Percentiles rank a stretch among this genome's conserved stretches.
Conservation (phyloP, 64 coral and sea anemone species). For the Actinia equina region DNA sequence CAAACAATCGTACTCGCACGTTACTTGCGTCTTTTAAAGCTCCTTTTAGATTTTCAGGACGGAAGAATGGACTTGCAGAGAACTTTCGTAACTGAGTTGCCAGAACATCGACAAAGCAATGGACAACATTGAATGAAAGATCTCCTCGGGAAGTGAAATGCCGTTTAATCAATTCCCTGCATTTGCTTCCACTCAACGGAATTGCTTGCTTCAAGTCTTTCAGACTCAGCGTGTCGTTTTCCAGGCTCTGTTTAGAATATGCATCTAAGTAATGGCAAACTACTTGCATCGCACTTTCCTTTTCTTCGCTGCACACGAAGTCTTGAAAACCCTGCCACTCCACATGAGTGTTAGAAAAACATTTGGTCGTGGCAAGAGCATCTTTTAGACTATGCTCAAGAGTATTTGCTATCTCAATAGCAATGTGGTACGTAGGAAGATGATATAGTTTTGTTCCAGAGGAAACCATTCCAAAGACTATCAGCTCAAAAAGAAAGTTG, state of each 20-base stretch:
- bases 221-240: conserved; percentile 32
- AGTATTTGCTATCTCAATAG: conserved; percentile 82
- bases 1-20: conserved; percentile 54
- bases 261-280: conserved; percentile 81
- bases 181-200: conserved; percentile 18
- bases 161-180: conserved; percentile 28
- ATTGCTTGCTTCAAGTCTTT: neutral
- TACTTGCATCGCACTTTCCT: conserved; percentile 56
- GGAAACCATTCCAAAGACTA: conserved; percentile 68
- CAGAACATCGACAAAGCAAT: conserved; percentile 75
- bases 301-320: conserved; percentile 48
- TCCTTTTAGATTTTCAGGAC: conserved; percentile 43
- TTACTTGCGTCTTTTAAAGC: conserved; percentile 36
- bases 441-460: conserved; percentile 56
- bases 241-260: conserved; percentile 37
- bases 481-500: conserved; percentile 62
- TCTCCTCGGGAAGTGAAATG: conserved; percentile 28
- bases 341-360: conserved; percentile 37
- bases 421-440: conserved; percentile 42
- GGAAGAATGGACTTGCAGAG: conserved; percentile 71
- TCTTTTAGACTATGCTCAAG: conserved; percentile 36
- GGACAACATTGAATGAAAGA: conserved; percentile 69
- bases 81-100: conserved; percentile 80
- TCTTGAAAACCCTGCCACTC: conserved; percentile 40
- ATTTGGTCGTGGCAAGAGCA: conserved; percentile 56